Base-by-base conservation (phyloP, 2,888 invertebrate genomes). In the Sminthurides aquaticus region DNA sequence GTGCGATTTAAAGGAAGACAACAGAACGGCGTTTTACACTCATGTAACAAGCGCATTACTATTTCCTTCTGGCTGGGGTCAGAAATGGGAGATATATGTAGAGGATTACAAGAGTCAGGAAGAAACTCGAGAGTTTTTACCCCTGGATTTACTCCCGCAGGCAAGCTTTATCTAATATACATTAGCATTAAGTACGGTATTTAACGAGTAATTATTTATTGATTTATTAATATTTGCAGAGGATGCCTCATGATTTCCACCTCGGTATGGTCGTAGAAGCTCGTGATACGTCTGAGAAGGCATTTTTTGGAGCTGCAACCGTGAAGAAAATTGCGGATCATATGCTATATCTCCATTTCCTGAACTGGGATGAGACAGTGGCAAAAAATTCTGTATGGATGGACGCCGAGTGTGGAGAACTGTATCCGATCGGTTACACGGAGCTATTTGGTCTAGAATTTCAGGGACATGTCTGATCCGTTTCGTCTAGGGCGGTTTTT, bases 381-480 rank as follows among this genome's bases (percentile, higher is more conserved):
- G 25, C 11, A 3, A 52, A 25, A 5, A 60, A 60, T 60, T 60
- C 27, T 15, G 5, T 52, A 22, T 60, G 60, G 60, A 52, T 60
- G 26, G 60, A 60, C 18, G 49, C 52, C n/a, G 52, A 60, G 28
- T 27, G n/a, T 27, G 25, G 60, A 2, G 60, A 60, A 11, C 49
- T 60, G 3, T 60, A 60, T 20, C 60, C 60, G 1, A 60, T 60
- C 11, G 60, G 60, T n/a, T 60, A 60, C 28, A 49, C 60, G 3
- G 60, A 60, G 24, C 27, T 60, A n/a, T 26, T 60, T 27, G 29
- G 60, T 2, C 18, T 60, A 1, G 60, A 60, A 27, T 60, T 60
- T 26, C 60, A 60, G 20, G 60, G 60, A 18, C 60, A 60, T 26
- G 60, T 60, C 2, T 60, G 48, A 58, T 43, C 43, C 11, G 18